phyloP scores from a whole-genome alignment of 2,888 invertebrate species.

The Hirudinaria manillensis region DNA sequence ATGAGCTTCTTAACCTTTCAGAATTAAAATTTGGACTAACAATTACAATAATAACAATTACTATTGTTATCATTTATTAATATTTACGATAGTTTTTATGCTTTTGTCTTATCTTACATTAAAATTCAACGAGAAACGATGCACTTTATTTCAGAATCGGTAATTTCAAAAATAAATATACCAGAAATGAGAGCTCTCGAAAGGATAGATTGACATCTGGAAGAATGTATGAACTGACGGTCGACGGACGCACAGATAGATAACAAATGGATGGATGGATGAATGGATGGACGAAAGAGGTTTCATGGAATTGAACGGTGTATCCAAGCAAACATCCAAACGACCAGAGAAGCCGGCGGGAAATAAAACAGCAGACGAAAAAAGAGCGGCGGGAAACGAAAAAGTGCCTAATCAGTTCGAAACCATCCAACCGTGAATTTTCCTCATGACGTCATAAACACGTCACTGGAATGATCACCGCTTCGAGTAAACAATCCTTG shows the following conservation, averaged over 20 bases:
- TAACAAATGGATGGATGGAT: conserved; percentile 15
- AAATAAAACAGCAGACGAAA: background rate
- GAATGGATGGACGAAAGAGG: background rate
- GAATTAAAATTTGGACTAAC: too few species aligned
- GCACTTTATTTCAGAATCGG: too few species aligned
- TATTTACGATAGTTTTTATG: too few species aligned
- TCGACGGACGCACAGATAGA: background rate
- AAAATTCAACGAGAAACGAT: too few species aligned
- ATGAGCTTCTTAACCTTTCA: too few species aligned
- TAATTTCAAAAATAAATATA: too few species aligned
- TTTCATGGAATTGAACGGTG: background rate
- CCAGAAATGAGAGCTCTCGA: too few species aligned
- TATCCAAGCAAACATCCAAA: background rate
- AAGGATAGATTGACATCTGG: too few species aligned
- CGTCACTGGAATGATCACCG: background rate
- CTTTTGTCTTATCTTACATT: too few species aligned
- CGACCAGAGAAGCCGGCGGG: background rate
- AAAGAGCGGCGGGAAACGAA: background rate
- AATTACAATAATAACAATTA: too few species aligned
- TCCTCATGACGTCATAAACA: conserved; percentile 18
- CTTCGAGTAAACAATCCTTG: too few species aligned
- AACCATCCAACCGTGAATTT: conserved; percentile 14
- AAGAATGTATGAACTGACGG: background rate
- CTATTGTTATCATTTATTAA: too few species aligned
- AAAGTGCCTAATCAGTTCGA: conserved; percentile 1